Percentiles rank a stretch among this genome's conserved stretches.
Conservation (phyloP, 2,888 invertebrate species). For the Adelognathus sp. region DNA sequence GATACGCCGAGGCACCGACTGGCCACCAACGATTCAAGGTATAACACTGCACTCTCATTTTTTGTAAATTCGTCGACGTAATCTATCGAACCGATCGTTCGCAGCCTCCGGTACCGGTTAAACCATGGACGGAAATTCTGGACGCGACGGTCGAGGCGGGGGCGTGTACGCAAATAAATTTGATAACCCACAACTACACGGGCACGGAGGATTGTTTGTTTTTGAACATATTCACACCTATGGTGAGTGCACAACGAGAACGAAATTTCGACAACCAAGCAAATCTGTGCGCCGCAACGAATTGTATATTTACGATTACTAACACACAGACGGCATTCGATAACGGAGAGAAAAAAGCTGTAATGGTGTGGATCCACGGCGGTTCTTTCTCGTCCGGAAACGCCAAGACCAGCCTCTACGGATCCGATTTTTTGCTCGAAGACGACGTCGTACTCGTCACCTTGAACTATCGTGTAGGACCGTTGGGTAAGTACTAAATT, state of each 20-base stretch:
- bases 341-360: constrained; percentile 36
- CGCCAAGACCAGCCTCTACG: constrained; percentile 12
- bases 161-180: constrained; percentile 43
- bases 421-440: constrained; percentile 58
- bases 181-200: background rate
- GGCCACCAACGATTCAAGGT: constrained; percentile 68
- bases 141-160: constrained; percentile 45
- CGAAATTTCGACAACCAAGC: background rate
- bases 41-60: background rate
- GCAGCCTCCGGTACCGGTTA: constrained; percentile 56
- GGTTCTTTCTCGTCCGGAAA: constrained; percentile 52
- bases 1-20: constrained; percentile 66
- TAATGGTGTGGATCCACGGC: constrained; percentile 61
- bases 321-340: constrained; percentile 22
- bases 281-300: no score
- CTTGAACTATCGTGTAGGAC: constrained; percentile 53
- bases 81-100: background rate
- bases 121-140: constrained; percentile 51
- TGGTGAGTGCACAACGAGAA: constrained; percentile 32
- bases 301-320: background rate
- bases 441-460: constrained; percentile 54
- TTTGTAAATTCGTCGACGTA: background rate
- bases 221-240: constrained; percentile 59
- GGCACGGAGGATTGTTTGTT: constrained; percentile 61
- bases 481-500: constrained; percentile 34